Base-by-base conservation (phyloP, 92 coral and sea anemone species). In the Epizoanthus ramosus region DNA sequence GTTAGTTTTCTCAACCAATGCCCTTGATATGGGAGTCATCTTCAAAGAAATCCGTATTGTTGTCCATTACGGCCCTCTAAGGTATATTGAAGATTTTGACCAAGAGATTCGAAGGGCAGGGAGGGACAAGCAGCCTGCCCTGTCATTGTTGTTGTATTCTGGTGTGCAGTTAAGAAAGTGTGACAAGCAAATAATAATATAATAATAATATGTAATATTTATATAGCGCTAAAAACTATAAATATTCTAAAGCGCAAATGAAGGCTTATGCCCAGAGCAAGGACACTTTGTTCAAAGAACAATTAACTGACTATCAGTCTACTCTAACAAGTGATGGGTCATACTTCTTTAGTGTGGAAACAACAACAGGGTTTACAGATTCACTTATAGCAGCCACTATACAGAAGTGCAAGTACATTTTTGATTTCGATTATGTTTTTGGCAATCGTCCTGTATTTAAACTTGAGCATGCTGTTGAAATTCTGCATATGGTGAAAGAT, bases 1-100 rank as follows among this genome's bases (percentile, higher is more conserved):
- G 33, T 79, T 89, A 7, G 92, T 89, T 53, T 86, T 92, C 70
- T 88, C 95, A 21, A 80, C 93, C 24, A 89, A 90, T 47, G 95
- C 92, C 41, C 90, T 86, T 68, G 90, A 90, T n/a, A 86, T 83
- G 80, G 86, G 86, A 53, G 77, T 83, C 57, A 83, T 57, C 69
- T 71, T 83, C 56, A 71, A 71, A 45, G 56, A 83, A 25, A 31
- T 68, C 54, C 15, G 66, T 50, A 33, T 53, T 71, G 86, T 70
- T 5, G 52, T 84, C 10, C 82, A 73, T 22, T 74, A 74, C 52
- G 87, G 87, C 7, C 87, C 87, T 23, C 82, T 75, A 47, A 69
- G 87, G 35, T 43, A 16, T 23, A 84, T 74, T 74, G 87, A 84
- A 25, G 75, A 74, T 35, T 84, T 84, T 74, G 87, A 74, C 16